Conservation (phyloP, 2,888 invertebrate species). For the Dolichopus griseipennis region DNA sequence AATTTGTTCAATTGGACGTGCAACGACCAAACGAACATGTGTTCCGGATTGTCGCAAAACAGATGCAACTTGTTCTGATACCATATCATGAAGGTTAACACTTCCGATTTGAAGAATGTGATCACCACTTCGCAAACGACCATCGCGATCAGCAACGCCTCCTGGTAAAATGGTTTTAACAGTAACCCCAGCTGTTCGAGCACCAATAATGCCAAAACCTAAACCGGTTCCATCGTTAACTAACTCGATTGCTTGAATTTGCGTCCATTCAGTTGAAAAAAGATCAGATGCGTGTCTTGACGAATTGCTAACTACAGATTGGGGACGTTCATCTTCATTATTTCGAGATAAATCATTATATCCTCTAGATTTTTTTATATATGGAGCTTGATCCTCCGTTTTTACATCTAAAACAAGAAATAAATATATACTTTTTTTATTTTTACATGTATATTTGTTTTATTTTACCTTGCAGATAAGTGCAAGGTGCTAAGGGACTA, state of each 20-base stretch:
- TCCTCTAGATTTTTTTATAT: slow-evolving; percentile 62
- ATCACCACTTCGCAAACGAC: slow-evolving; percentile 93
- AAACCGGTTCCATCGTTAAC: slow-evolving; percentile 96
- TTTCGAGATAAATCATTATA: slow-evolving; percentile 24
- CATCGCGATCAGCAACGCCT: slow-evolving; percentile 95
- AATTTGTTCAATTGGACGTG: slow-evolving; percentile 78
- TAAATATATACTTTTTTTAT: not conserved
- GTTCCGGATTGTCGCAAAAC: slow-evolving; percentile 92
- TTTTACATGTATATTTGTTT: too few species aligned
- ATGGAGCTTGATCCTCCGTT: slow-evolving; percentile 25
- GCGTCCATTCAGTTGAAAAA: slow-evolving; percentile 85
- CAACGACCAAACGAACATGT: slow-evolving; percentile 89
- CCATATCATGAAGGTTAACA: slow-evolving; percentile 90
- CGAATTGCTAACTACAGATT: slow-evolving; percentile 58
- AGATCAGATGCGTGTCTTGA: slow-evolving; percentile 62
- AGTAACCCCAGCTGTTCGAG: slow-evolving; percentile 95
- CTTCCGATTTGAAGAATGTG: slow-evolving; percentile 94
- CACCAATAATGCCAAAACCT: slow-evolving; percentile 97
- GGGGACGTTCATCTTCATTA: slow-evolving; percentile 48
- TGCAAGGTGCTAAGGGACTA: slow-evolving; percentile 41
- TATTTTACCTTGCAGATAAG: not conserved
- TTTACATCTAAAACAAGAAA: slow-evolving; percentile 20
- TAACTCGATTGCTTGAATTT: slow-evolving; percentile 94
- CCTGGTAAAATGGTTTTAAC: slow-evolving; percentile 97
- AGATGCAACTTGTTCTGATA: slow-evolving; percentile 93